A percentile compares a stretch with the other conserved stretches of the same genome.
Evolutionary conservation across 2,797 vertebrate genomes (phyloP).

Genomic region (Hozukius guyotensis): DNA sequence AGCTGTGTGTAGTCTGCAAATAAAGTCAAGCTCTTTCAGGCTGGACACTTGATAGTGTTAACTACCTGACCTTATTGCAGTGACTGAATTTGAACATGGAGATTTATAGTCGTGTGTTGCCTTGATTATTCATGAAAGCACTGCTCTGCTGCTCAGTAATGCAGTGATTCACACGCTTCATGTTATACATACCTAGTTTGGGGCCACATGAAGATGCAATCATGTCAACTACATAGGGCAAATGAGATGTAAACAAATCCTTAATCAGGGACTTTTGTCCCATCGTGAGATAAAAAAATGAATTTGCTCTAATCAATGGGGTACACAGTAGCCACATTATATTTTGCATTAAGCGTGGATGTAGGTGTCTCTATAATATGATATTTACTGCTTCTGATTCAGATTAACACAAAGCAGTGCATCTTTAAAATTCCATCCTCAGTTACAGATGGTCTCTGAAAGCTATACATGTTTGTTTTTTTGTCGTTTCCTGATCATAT

Average conservation of each 20-base stretch:
- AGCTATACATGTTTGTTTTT: not conserved
- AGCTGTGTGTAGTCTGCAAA: not conserved
- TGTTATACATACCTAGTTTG: not conserved
- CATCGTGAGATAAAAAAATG: not conserved
- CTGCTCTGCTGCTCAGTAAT: not conserved
- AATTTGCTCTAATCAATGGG: not conserved
- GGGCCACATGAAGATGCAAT: constrained; percentile 22
- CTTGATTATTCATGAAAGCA: constrained; percentile 13
- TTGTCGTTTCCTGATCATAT: not conserved
- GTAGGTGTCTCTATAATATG: not conserved
- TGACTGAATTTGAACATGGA: not conserved
- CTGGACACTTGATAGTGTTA: not conserved
- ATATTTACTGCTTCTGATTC: not conserved
- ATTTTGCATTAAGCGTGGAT: not conserved
- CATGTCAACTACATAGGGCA: constrained; percentile 26
- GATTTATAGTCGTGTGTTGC: not conserved
- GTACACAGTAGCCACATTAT: not conserved
- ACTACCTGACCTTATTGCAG: not conserved
- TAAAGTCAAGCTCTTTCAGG: not conserved
- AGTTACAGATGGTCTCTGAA: not conserved
- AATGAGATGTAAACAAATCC: constrained; percentile 43
- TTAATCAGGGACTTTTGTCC: constrained; percentile 29
- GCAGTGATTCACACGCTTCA: not conserved
- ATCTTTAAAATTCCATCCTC: not conserved
- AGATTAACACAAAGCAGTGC: not conserved